Base-by-base conservation (phyloP, 2,113 vertebrate genomes). In the Micronycteris hirsuta region DNA sequence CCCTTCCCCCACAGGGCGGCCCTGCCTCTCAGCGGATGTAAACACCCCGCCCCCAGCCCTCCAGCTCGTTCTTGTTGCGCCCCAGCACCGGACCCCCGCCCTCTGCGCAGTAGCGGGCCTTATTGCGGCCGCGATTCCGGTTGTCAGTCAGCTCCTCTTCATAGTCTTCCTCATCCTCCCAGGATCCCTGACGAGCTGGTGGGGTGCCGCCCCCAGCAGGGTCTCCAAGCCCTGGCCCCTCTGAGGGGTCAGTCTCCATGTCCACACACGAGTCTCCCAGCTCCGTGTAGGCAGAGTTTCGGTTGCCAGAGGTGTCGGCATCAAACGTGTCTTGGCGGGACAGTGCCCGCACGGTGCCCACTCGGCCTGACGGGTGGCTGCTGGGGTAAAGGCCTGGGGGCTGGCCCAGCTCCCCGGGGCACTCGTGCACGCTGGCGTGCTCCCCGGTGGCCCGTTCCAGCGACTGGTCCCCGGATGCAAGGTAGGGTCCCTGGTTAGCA, bases 251-350 rank as follows among this genome's bases (percentile, higher is more conserved):
- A 0, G 98, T 99, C 98, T 99, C 99, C 96, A 99, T 99, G 99
- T 99, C 99, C 98, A 99, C 99, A 98, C 99, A 99, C 94, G 99
- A 99, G 98, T 99, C 99, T 4, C 98, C 99, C 0, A 98, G 99
- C 97, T 99, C 99, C 7, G 99, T 99, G 98, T 99, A 99, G 97
- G 99, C 99, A 0, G 99, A 99, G 97, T 99, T 99, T 77, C 99
- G 98, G 98, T 99, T 99, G 97, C 99, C 99, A 92, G 99, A 99
- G 73, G 99, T 99, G 98, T 99, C 99, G 0, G 98, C 99, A 97
- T 99, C 99, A 86, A 99, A 99, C 84, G 99, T 99, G 98, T 99
- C 99, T 96, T 99, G 99, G 94, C 99, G 98, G 61, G 99, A 99
- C 67, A 99, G 98, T 80, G 98, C 98, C 61, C 99, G 98, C 52